Base-by-base conservation (phyloP, 1,140 invertebrate species). In the Matsumurasca onukii region DNA sequence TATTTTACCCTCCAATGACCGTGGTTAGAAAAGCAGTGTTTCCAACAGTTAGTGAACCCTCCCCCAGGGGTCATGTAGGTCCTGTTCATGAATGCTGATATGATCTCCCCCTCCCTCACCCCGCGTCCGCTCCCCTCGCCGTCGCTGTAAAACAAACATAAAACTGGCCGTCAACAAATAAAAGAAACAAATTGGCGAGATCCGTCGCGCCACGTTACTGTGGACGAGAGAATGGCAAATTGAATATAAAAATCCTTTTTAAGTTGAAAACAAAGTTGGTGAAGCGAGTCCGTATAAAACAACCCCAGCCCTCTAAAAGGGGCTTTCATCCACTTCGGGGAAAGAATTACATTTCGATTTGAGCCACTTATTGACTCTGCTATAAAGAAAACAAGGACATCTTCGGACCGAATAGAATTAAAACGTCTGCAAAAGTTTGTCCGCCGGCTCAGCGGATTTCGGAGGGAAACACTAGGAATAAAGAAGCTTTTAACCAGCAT, bases 201-300 rank as follows among this genome's bases (percentile, higher is more conserved):
- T 59, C 55, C 55, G 55, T 29, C 17, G 20, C 22, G 3, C 2
- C 22, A 20, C 5, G 9, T 22, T 24, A 65, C 48, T 65, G 62
- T 65, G n/a, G 48, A 66, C 64, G 63, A 31, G 49, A 66, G 64
- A 52, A 66, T 66, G 20, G 64, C 49, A 66, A 66, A 66, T 66
- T 66, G 64, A 66, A 66, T 66, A 66, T 66, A 66, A 66, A 66
- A 66, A 66, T 66, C 64, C 64, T 49, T 66, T 66, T 66, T 66
- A 66, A 66, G 64, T 52, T 27, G 64, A 66, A 66, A 66, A 66
- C 45, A 51, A 66, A 66, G 25, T 52, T 45, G 25, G 45, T 25
- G 30, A 17, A 45, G 34, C 34, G 61, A 29, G 20, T 24, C 64
- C 64, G 48, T n/a, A 66, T 66, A 66, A 66, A 66, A 66, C 64